These are phyloP conservation scores for Hippoglossus stenolepis DNA, from an alignment of 2,113 vertebrate species.

Conservation along the genomic window DNA sequence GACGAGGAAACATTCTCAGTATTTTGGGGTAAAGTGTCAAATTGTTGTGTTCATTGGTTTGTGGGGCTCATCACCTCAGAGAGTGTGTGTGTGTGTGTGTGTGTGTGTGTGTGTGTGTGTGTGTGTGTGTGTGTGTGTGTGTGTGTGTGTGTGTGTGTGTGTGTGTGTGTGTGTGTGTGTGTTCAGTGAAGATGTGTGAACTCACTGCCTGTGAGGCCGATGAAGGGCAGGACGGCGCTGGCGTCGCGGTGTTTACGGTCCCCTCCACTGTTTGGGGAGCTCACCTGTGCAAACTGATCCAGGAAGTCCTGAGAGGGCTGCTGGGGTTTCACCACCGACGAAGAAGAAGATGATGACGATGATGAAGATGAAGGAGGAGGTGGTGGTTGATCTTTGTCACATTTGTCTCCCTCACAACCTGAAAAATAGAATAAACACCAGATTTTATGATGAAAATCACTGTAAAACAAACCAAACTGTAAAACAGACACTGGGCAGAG, in stretches of 20 bases:
- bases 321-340: conserved; percentile 1
- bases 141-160: not conserved
- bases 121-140: too few relatives aligned
- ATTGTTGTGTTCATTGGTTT: too few relatives aligned
- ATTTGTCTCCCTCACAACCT: conserved; percentile 36
- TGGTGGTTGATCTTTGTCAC: conserved; percentile 1
- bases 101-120: not conserved
- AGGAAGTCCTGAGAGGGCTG: conserved; percentile 47
- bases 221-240: conserved; percentile 69
- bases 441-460: too few relatives aligned
- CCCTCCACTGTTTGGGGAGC: conserved; percentile 55
- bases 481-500: too few relatives aligned
- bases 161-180: too few relatives aligned
- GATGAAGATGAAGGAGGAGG: not conserved
- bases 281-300: conserved; percentile 58
- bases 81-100: not conserved
- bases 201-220: conserved; percentile 75
- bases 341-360: not conserved
- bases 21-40: too few relatives aligned
- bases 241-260: conserved; percentile 73
- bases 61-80: too few relatives aligned
- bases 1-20: too few relatives aligned
- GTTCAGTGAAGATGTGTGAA: conserved; percentile 1
- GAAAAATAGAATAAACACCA: not conserved
- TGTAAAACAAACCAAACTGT: too few relatives aligned